phyloP scores from a whole-genome alignment of 2,797 vertebrate genomes.

The Trachurus trachurus region DNA sequence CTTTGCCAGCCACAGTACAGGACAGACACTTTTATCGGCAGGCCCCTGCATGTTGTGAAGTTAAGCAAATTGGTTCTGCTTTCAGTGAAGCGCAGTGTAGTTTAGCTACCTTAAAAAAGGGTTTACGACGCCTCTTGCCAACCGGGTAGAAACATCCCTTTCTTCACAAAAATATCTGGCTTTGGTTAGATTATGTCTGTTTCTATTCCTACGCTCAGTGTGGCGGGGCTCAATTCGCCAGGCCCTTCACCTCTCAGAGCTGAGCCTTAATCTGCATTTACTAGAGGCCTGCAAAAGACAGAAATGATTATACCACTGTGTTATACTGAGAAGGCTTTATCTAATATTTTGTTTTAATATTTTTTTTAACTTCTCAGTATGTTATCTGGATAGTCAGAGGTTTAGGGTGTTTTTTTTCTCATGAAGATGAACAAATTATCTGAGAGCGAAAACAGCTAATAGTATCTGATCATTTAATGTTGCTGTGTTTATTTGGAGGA shows the following conservation, averaged over 20 bases:
- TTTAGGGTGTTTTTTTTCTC: conserved; percentile 40
- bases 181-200: conserved; percentile 87
- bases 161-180: conserved; percentile 84
- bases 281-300: conserved; percentile 76
- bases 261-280: conserved; percentile 86
- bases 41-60: conserved; percentile 78
- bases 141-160: conserved; percentile 79
- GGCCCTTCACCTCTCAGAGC: conserved; percentile 85
- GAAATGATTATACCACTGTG: conserved; percentile 76
- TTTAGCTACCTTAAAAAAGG: conserved; percentile 82
- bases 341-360: conserved; percentile 80
- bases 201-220: conserved; percentile 81
- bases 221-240: conserved; percentile 82
- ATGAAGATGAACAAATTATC: conserved; percentile 70
- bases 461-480: conserved; percentile 49
- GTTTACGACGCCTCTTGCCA: conserved; percentile 83
- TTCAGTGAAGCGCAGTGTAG: conserved; percentile 76
- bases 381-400: conserved; percentile 66
- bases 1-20: conserved; percentile 70
- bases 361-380: conserved; percentile 59
- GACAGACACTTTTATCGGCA: conserved; percentile 78
- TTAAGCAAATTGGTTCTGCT: conserved; percentile 89
- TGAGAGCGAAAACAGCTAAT: conserved; percentile 41
- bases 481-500: conserved; percentile 22
- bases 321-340: conserved; percentile 77